Evolutionary conservation across 2,888 invertebrate genomes (phyloP).

Genomic region (Plagiodera versicolora): DNA sequence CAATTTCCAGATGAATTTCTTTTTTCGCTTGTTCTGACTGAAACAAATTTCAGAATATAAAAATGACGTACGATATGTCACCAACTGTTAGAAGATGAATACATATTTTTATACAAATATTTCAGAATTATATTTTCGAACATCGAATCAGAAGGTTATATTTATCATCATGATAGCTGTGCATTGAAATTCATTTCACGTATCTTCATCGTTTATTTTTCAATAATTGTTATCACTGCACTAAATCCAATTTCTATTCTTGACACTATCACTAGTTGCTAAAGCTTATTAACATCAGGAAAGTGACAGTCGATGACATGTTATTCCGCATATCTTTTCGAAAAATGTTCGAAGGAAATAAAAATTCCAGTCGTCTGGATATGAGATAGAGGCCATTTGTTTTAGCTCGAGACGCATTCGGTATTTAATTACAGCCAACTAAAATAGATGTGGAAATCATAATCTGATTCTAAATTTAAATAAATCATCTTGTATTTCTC

Average conservation of each 20-base stretch:
- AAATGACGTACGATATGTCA: not conserved
- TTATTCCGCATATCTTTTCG: not conserved
- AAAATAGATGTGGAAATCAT: slow-evolving; percentile 46
- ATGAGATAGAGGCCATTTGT: slow-evolving; percentile 47
- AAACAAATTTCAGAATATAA: not conserved
- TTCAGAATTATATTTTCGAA: too few species aligned
- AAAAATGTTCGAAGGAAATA: not conserved
- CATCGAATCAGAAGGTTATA: too few species aligned
- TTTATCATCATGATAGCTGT: too few species aligned
- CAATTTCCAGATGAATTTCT: not conserved
- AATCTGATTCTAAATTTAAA: slow-evolving; percentile 47
- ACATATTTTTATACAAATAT: not conserved
- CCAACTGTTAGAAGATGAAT: not conserved
- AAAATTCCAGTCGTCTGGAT: slow-evolving; percentile 18
- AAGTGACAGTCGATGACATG: not conserved
- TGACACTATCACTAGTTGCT: too few species aligned
- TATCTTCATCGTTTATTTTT: too few species aligned
- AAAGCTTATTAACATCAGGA: too few species aligned
- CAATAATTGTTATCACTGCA: too few species aligned
- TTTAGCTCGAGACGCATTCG: slow-evolving; percentile 35
- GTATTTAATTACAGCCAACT: slow-evolving; percentile 43
- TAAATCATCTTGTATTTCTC: slow-evolving; percentile 38
- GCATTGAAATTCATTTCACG: too few species aligned
- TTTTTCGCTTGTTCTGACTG: not conserved
- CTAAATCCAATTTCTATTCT: too few species aligned